phyloP scores from a whole-genome alignment of 2,113 vertebrate genomes.

The Turdus rufiventris region DNA sequence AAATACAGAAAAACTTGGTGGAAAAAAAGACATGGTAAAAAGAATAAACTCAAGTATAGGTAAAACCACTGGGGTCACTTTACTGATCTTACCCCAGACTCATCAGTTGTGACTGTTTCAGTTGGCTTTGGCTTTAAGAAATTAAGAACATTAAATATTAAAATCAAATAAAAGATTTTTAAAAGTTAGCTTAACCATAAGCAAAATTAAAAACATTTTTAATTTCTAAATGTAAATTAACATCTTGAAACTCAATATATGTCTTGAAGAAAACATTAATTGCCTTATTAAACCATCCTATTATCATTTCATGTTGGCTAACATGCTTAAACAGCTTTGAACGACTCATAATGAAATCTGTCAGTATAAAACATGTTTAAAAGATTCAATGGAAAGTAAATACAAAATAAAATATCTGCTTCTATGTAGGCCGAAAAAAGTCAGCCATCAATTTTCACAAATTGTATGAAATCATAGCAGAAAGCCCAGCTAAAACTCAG shows the following conservation, averaged over 20 bases:
- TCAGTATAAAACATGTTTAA: neutral
- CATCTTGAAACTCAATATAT: neutral
- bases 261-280: neutral
- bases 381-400: neutral
- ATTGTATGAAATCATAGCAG: neutral
- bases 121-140: slow-evolving; percentile 95
- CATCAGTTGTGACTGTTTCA: slow-evolving; percentile 96
- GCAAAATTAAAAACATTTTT: neutral
- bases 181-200: slow-evolving; percentile 38
- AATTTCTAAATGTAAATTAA: neutral
- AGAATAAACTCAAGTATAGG: slow-evolving; percentile 79
- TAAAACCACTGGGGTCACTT: slow-evolving; percentile 76
- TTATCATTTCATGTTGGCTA: neutral
- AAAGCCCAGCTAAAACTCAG: neutral
- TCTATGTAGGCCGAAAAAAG: neutral
- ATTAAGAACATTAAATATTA: slow-evolving; percentile 76
- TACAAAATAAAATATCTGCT: neutral
- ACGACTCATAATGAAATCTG: neutral
- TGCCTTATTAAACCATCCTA: neutral
- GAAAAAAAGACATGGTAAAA: slow-evolving; percentile 75
- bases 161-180: slow-evolving; percentile 68
- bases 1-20: slow-evolving; percentile 71
- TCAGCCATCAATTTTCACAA: neutral
- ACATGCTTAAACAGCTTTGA: neutral
- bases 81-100: slow-evolving; percentile 94